Evolutionary conservation across 2,888 invertebrate genomes (phyloP).

Genomic region (Alentia gelatinosa): DNA sequence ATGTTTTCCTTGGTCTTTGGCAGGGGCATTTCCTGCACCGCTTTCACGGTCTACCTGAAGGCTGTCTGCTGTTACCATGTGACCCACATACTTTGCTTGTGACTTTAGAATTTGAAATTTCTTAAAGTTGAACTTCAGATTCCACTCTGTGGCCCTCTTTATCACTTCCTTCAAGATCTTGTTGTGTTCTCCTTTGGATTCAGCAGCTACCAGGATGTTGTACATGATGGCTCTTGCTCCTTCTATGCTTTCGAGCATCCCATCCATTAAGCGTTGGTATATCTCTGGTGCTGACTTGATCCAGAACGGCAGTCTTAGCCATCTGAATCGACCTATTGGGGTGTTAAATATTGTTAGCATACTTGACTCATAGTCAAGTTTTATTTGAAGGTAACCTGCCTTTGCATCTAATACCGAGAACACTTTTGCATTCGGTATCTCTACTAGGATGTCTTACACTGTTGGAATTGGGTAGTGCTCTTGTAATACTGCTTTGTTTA

Average conservation of each 20-base stretch:
- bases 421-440: not conserved
- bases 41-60: conserved; percentile 60
- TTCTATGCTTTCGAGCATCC: not conserved
- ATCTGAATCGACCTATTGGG: conserved; percentile 29
- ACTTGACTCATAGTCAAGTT: conserved; percentile 24
- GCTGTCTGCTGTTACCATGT: conserved; percentile 60
- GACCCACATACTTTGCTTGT: conserved; percentile 60
- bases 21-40: conserved; percentile 60
- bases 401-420: conserved; percentile 4
- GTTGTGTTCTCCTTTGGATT: not conserved
- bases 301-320: conserved; percentile 44
- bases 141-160: not conserved
- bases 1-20: conserved; percentile 60
- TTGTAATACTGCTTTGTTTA: not conserved
- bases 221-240: not conserved
- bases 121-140: conserved; percentile 18
- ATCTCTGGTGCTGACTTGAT: conserved; percentile 14
- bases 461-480: conserved; percentile 25
- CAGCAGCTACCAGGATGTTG: conserved; percentile 21
- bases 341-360: conserved; percentile 46
- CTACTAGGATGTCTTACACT: not conserved
- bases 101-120: no score
- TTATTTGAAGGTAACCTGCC: not conserved
- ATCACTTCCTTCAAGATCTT: conserved; percentile 2
- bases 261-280: conserved; percentile 13